These are phyloP conservation scores for Uloborus diversus DNA, from an alignment of 1,140 invertebrate species.

Conservation along the genomic window DNA sequence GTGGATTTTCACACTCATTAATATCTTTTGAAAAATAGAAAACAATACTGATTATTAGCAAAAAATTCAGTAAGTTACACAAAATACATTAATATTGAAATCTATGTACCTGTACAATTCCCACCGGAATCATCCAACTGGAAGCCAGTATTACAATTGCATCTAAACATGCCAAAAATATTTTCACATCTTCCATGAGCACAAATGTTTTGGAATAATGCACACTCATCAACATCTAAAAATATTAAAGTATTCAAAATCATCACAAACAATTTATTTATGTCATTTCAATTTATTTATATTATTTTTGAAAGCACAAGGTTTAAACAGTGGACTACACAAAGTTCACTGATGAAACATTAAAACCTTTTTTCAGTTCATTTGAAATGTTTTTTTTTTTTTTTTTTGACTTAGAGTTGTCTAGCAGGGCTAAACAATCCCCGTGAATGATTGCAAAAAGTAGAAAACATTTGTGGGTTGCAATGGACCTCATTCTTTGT, in stretches of 20 bases:
- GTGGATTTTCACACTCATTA: slow-evolving; percentile 82
- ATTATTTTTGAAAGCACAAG: too few relatives aligned
- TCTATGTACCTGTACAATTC: slow-evolving; percentile 66
- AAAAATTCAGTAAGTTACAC: not conserved
- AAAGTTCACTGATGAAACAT: too few relatives aligned
- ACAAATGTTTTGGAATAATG: slow-evolving; percentile 85
- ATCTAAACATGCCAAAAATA: slow-evolving; percentile 86
- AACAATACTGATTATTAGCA: not conserved
- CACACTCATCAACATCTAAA: slow-evolving; percentile 89
- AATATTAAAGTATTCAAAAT: slow-evolving; percentile 18
- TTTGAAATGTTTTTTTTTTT: too few relatives aligned
- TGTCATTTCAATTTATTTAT: too few relatives aligned
- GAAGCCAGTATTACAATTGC: slow-evolving; percentile 84
- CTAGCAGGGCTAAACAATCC: too few relatives aligned
- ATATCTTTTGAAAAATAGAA: slow-evolving; percentile 71
- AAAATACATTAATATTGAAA: not conserved
- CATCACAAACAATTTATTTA: slow-evolving; percentile 56
- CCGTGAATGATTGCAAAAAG: too few relatives aligned
- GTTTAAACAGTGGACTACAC: too few relatives aligned
- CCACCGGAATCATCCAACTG: slow-evolving; percentile 78
- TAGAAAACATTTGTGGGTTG: too few relatives aligned
- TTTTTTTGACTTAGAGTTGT: too few relatives aligned
- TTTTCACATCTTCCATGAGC: slow-evolving; percentile 88
- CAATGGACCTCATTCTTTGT: too few relatives aligned
- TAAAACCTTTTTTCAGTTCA: too few relatives aligned